Conservation (phyloP, 2,113 vertebrate species). For the Agapornis roseicollis region DNA sequence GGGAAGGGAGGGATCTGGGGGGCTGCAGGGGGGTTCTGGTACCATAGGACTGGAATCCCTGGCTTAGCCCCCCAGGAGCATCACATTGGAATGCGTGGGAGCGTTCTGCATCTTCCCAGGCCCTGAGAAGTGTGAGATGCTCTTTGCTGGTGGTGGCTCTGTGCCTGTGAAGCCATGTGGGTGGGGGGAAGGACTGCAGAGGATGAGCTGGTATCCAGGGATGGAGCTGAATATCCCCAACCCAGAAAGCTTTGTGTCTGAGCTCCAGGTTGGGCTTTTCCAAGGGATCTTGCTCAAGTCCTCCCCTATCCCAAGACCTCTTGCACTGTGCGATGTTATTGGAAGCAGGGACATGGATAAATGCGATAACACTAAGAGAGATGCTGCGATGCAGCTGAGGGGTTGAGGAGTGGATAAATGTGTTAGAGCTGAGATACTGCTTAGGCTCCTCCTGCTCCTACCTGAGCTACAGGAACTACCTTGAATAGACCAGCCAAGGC, state of each 20-base stretch:
- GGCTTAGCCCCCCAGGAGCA: background rate
- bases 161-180: background rate
- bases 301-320: background rate
- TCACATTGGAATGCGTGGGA: background rate
- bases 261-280: background rate
- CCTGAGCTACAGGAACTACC: background rate
- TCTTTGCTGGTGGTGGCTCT: background rate
- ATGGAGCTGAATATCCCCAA: background rate
- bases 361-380: fast-evolving
- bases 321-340: background rate
- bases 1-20: background rate
- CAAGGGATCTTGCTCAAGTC: background rate
- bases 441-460: background rate
- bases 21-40: background rate
- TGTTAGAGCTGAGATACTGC: background rate
- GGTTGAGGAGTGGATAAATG: background rate
- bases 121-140: background rate
- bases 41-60: background rate
- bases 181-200: background rate
- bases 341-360: background rate
- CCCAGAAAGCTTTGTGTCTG: background rate
- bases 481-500: background rate
- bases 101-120: background rate
- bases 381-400: background rate
- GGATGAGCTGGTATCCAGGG: background rate